Evolutionary conservation across 2,113 vertebrate species (phyloP).

Genomic region (Stomatorhinus ivindoensis): DNA sequence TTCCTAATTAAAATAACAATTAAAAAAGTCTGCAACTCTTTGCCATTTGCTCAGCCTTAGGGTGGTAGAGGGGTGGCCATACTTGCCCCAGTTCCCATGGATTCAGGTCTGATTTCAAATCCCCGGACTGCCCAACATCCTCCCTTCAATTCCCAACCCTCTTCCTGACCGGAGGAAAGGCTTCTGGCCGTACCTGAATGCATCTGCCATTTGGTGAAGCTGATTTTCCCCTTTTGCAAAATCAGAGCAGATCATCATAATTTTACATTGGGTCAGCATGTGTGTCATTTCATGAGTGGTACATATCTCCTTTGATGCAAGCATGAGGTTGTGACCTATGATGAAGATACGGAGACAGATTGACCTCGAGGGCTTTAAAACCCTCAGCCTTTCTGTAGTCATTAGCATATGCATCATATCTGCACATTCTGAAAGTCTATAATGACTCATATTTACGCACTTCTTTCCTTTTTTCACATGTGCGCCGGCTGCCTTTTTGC

Average conservation of each 20-base stretch:
- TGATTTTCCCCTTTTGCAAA: background rate
- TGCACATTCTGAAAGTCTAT: slow-evolving; percentile 63
- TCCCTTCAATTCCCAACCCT: background rate
- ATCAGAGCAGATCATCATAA: background rate
- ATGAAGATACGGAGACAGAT: background rate
- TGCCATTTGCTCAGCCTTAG: background rate
- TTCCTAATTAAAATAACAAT: background rate
- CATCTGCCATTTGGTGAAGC: background rate
- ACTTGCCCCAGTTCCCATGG: background rate
- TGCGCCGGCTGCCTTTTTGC: background rate
- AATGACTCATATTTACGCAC: slow-evolving; percentile 65
- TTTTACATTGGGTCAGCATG: background rate
- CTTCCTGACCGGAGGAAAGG: background rate
- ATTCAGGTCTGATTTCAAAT: background rate
- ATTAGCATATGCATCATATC: slow-evolving; percentile 59
- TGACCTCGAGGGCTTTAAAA: background rate
- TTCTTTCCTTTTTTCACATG: slow-evolving; percentile 40
- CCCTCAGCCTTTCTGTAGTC: slow-evolving; percentile 34
- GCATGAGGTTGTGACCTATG: background rate
- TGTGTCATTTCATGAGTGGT: background rate
- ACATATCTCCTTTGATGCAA: background rate
- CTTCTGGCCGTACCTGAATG: background rate
- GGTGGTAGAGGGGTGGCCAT: background rate
- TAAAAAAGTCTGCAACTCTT: background rate
- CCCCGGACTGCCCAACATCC: background rate